These are phyloP conservation scores for Rhabdomys pumilio DNA, from an alignment of 2,797 vertebrate species.

Conservation along the genomic window DNA sequence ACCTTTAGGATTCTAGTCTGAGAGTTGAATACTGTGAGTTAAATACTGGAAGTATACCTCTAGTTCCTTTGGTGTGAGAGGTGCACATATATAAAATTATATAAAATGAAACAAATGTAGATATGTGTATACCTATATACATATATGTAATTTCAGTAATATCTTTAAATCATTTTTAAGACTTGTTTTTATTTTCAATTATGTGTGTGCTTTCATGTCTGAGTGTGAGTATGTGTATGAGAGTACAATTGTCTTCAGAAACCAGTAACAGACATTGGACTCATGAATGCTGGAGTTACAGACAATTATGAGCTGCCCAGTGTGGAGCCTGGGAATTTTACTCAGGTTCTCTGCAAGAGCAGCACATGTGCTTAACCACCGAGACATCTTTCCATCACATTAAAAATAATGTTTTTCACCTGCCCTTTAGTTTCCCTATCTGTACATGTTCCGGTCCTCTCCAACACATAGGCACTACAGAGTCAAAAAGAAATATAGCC, in stretches of 20 bases:
- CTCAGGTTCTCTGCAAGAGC: not conserved
- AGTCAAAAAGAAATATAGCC: conserved; percentile 16
- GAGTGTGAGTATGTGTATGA: not conserved
- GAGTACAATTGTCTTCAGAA: not conserved
- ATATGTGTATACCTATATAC: not conserved
- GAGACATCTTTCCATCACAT: not conserved
- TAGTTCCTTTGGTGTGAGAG: not conserved
- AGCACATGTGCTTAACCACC: not conserved
- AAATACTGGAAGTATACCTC: not conserved
- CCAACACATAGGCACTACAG: not conserved
- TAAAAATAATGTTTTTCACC: not conserved
- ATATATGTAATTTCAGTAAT: not conserved
- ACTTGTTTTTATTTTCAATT: not conserved
- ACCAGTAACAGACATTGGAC: not conserved
- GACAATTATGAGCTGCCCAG: not conserved
- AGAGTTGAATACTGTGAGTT: not conserved
- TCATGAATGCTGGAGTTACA: not conserved
- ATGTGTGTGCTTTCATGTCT: not conserved
- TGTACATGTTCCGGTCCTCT: rapidly evolving
- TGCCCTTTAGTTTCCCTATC: not conserved
- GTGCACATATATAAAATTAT: not conserved
- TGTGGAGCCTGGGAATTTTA: not conserved
- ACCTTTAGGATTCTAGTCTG: not conserved
- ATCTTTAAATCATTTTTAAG: not conserved
- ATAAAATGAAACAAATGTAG: not conserved